These are phyloP conservation scores for Sarcophaga rosellei DNA, from an alignment of 2,888 invertebrate species.

Conservation along the genomic window DNA sequence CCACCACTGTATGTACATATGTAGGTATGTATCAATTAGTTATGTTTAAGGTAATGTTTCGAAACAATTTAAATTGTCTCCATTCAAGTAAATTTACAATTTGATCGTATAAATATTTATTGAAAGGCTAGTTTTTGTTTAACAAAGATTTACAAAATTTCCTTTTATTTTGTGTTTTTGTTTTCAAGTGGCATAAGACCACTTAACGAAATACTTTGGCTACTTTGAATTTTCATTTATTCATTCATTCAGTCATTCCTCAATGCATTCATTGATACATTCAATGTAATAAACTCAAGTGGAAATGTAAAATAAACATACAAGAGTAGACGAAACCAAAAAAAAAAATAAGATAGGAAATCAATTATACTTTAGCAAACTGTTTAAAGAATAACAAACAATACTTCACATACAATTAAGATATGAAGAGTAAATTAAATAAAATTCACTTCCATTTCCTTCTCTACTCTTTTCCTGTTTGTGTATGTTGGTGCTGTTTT, in stretches of 20 bases:
- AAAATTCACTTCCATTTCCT: conserved; percentile 2
- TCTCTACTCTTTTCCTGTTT: conserved; percentile 9
- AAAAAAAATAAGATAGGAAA: background rate
- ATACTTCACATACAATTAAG: conserved; percentile 41
- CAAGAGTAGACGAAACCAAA: background rate
- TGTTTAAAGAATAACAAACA: background rate
- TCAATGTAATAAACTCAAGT: background rate
- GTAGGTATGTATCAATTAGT: too few relatives aligned
- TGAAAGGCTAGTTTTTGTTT: conserved; percentile 37
- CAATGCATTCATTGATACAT: background rate
- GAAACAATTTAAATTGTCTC: too few relatives aligned
- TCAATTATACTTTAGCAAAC: background rate
- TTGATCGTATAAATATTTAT: background rate
- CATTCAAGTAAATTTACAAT: background rate
- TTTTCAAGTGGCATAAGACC: conserved; percentile 41
- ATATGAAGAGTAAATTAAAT: conserved; percentile 1
- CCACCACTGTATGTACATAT: too few relatives aligned
- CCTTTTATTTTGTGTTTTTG: background rate
- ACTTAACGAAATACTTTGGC: conserved; percentile 27
- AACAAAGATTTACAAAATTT: conserved; percentile 38
- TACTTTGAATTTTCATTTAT: conserved; percentile 29
- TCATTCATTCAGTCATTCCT: background rate
- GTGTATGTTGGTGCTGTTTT: background rate
- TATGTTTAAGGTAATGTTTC: too few relatives aligned
- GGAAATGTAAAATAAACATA: background rate